These are phyloP conservation scores for Cydia strobilella DNA, from an alignment of 1,140 invertebrate species.

Conservation along the genomic window DNA sequence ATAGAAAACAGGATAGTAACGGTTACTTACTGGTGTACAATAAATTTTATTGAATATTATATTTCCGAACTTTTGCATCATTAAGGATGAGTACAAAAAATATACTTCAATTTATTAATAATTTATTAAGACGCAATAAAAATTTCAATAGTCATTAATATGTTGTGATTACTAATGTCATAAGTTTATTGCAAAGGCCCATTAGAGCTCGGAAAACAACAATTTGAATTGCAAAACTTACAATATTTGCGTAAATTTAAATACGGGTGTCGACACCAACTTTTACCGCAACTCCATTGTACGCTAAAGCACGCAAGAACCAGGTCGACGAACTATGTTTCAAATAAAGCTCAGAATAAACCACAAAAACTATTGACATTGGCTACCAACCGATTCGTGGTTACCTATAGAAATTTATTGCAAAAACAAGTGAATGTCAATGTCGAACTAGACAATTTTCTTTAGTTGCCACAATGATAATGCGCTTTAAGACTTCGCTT, in stretches of 20 bases:
- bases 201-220: background rate
- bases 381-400: constrained; percentile 41
- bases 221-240: constrained; percentile 49
- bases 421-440: constrained; percentile 62
- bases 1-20: background rate
- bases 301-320: constrained; percentile 36
- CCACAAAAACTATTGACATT: background rate
- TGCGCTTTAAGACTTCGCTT: background rate
- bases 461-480: background rate
- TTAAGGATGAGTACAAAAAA: no score
- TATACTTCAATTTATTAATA: background rate
- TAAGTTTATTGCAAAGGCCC: background rate
- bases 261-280: constrained; percentile 54
- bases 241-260: constrained; percentile 64
- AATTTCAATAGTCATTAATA: background rate
- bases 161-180: background rate
- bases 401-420: constrained; percentile 38
- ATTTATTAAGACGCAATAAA: background rate
- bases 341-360: background rate
- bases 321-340: background rate
- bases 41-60: no score
- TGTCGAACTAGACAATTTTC: constrained; percentile 42
- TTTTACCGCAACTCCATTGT: constrained; percentile 44
- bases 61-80: no score
- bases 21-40: no score